phyloP scores from a whole-genome alignment of 2,797 vertebrate genomes.

The Notolabrus celidotus region DNA sequence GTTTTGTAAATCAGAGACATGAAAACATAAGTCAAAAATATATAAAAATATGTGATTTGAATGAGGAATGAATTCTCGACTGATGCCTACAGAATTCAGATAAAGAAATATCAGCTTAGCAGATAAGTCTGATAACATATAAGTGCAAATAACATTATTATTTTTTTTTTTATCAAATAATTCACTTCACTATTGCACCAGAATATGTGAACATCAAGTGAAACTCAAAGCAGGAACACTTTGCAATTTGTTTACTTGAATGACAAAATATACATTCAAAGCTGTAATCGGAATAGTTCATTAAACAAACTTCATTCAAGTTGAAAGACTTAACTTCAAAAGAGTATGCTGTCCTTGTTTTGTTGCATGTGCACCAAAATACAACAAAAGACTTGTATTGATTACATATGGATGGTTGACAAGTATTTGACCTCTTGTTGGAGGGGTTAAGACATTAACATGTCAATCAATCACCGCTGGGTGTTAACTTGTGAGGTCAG shows the following conservation, averaged over 20 bases:
- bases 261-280: too few species aligned
- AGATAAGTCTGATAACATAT: background rate
- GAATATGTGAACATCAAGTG: too few species aligned
- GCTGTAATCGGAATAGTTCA: too few species aligned
- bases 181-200: background rate
- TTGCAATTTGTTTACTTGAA: too few species aligned
- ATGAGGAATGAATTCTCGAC: too few species aligned
- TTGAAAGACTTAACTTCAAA: too few species aligned
- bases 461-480: slow-evolving; percentile 25
- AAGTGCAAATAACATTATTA: too few species aligned
- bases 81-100: background rate
- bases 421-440: slow-evolving; percentile 16
- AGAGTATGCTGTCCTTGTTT: too few species aligned
- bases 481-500: slow-evolving; percentile 34
- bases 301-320: too few species aligned
- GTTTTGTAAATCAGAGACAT: background rate
- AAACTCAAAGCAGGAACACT: too few species aligned
- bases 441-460: slow-evolving; percentile 5
- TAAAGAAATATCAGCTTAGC: background rate
- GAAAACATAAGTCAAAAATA: background rate
- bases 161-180: background rate
- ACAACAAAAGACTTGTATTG: background rate
- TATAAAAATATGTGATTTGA: too few species aligned
- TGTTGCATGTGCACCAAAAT: background rate
- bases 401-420: slow-evolving; percentile 8